These are phyloP conservation scores for Pipa parva DNA, from an alignment of 2,113 vertebrate genomes.

Conservation along the genomic window DNA sequence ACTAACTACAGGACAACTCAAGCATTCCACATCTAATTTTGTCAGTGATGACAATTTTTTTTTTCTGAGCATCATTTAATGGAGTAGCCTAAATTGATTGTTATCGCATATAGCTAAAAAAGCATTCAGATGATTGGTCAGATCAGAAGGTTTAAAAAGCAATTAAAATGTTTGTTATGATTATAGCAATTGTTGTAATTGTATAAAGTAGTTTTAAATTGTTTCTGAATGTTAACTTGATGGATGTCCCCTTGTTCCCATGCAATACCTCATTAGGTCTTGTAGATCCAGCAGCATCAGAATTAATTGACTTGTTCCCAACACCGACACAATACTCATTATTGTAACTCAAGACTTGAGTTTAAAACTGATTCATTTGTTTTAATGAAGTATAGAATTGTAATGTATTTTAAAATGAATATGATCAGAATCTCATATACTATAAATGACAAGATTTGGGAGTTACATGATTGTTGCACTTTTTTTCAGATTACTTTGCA, in stretches of 20 bases:
- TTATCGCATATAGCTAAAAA: not conserved
- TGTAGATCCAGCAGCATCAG: slow-evolving; percentile 44
- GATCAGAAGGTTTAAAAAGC: not conserved
- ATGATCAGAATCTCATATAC: too few species aligned
- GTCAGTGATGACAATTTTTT: not conserved
- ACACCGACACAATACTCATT: slow-evolving; percentile 49
- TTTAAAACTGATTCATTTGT: slow-evolving; percentile 40
- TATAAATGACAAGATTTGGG: too few species aligned
- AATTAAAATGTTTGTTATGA: not conserved
- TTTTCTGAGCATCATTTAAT: not conserved
- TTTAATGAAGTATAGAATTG: not conserved
- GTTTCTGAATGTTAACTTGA: slow-evolving; percentile 43
- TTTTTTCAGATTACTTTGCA: too few species aligned
- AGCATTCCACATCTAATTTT: not conserved
- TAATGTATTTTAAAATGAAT: too few species aligned
- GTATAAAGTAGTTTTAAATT: slow-evolving; percentile 33
- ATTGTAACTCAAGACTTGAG: slow-evolving; percentile 47
- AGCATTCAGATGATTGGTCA: not conserved
- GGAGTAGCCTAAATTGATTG: not conserved
- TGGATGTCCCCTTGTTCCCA: slow-evolving; percentile 45
- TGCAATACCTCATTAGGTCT: slow-evolving; percentile 47
- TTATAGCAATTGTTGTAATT: slow-evolving; percentile 21
- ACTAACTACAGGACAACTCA: not conserved
- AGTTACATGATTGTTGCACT: too few species aligned
- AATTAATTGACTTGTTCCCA: slow-evolving; percentile 50